Conservation (phyloP, 2,113 vertebrate species). For the Salvator merianae region DNA sequence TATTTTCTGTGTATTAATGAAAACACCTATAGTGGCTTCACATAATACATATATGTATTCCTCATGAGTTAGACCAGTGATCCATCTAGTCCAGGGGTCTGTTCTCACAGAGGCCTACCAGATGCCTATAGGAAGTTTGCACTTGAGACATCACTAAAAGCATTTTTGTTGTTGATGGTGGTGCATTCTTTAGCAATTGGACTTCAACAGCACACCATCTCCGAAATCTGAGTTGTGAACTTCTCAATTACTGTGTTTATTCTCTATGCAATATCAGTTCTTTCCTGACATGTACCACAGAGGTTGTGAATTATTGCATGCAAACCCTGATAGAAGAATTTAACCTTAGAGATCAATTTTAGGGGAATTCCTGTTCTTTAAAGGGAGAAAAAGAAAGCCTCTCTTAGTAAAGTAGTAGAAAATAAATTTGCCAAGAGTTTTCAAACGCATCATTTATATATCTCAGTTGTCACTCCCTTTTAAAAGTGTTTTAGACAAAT, state of each 20-base stretch:
- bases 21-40: too few relatives aligned
- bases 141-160: too few relatives aligned
- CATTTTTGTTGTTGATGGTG: too few relatives aligned
- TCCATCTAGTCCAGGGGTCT: too few relatives aligned
- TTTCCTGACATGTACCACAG: not conserved
- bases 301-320: not conserved
- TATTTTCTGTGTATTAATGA: too few relatives aligned
- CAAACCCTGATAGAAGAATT: not conserved
- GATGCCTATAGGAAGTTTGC: too few relatives aligned
- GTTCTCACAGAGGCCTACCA: too few relatives aligned
- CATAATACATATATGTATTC: too few relatives aligned
- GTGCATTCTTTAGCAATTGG: too few relatives aligned
- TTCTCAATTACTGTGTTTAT: not conserved
- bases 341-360: not conserved
- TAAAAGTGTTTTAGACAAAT: slow-evolving; percentile 29
- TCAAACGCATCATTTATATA: slow-evolving; percentile 18
- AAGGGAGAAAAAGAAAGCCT: not conserved
- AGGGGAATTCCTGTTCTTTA: not conserved
- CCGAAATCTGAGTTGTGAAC: not conserved
- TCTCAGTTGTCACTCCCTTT: not conserved
- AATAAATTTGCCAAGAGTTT: not conserved
- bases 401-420: not conserved
- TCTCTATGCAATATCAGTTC: not conserved
- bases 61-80: too few relatives aligned
- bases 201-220: too few relatives aligned